phyloP scores from a whole-genome alignment of 2,888 invertebrate genomes.

The Drosophila borealis region DNA sequence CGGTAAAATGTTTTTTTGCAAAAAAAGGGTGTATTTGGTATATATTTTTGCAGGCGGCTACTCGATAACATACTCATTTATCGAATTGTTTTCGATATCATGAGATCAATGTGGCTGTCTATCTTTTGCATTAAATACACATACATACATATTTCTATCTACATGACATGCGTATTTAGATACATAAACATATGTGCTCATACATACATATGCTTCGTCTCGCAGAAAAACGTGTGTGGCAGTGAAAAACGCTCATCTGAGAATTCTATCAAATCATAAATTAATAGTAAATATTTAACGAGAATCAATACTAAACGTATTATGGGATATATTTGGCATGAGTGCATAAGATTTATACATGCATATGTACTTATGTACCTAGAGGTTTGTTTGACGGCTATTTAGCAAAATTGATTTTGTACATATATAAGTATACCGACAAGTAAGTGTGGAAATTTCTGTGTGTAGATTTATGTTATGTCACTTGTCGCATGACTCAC shows the following conservation, averaged over 20 bases:
- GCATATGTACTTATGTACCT: neutral
- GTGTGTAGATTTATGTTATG: constrained; percentile 19
- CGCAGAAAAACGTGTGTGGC: constrained; percentile 12
- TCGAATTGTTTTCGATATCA: constrained; percentile 19
- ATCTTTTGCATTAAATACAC: constrained; percentile 7
- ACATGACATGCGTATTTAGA: constrained; percentile 5
- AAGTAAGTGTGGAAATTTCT: neutral
- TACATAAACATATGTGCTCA: neutral
- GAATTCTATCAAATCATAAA: neutral
- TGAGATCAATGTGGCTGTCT: constrained; percentile 12
- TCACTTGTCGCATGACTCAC: constrained; percentile 11
- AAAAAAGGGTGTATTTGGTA: neutral
- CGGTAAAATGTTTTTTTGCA: too few relatives aligned
- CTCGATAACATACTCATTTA: constrained; percentile 6
- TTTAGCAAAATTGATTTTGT: neutral
- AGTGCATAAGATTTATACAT: neutral
- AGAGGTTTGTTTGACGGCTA: neutral
- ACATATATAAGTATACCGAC: neutral
- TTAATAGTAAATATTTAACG: neutral
- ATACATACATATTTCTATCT: neutral
- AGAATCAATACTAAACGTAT: neutral
- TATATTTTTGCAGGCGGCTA: neutral
- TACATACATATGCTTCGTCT: neutral
- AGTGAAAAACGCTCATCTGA: constrained; percentile 1
- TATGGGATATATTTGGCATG: neutral